These are phyloP conservation scores for Caenorhabditis sp. DNA, from an alignment of 2,888 invertebrate genomes.

Conservation along the genomic window DNA sequence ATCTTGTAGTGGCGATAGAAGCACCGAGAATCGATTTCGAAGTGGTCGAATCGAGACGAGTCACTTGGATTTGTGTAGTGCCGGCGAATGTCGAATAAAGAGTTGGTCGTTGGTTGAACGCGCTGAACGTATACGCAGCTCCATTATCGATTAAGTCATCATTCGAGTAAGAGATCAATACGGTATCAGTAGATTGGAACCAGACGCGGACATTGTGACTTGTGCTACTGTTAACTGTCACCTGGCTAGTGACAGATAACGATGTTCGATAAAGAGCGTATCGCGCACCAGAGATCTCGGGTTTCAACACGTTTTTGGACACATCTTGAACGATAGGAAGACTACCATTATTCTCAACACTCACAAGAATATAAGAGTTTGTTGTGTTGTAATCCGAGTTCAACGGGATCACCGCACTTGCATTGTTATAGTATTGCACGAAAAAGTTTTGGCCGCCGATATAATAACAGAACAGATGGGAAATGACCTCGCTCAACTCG, in stretches of 20 bases:
- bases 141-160: constrained; percentile 33
- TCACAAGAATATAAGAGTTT: constrained; percentile 14
- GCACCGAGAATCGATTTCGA: constrained; percentile 12
- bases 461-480: constrained; percentile 12
- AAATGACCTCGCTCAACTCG: constrained; percentile 15
- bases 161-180: constrained; percentile 29
- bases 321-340: constrained; percentile 22
- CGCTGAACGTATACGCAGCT: constrained; percentile 33
- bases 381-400: constrained; percentile 20
- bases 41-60: constrained; percentile 9
- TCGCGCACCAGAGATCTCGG: constrained; percentile 10
- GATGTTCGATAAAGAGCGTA: constrained; percentile 15
- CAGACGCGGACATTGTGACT: constrained; percentile 31
- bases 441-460: constrained; percentile 27
- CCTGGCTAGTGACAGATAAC: constrained; percentile 11
- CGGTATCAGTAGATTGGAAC: constrained; percentile 28
- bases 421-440: constrained; percentile 33
- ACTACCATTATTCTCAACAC: constrained; percentile 23
- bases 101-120: constrained; percentile 19
- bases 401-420: constrained; percentile 24
- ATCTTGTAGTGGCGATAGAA: not conserved
- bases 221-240: constrained; percentile 14
- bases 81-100: constrained; percentile 22
- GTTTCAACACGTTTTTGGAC: constrained; percentile 10
- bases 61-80: constrained; percentile 8